Base-by-base conservation (phyloP, 2,888 invertebrate genomes). In the Deilephila elpenor region DNA sequence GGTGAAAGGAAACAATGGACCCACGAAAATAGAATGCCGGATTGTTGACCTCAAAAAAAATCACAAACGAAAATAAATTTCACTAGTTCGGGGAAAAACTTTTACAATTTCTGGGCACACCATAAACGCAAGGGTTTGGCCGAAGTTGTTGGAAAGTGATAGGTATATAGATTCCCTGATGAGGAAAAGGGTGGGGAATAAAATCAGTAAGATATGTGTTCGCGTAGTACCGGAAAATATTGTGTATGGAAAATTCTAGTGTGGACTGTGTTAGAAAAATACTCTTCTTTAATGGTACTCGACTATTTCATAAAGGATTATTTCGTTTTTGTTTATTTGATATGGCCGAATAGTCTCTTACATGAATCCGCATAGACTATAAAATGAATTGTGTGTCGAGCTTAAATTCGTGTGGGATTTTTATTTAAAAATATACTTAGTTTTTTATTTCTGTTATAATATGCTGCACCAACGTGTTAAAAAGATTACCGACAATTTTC, bases 51-150 rank as follows among this genome's bases (percentile, higher is more conserved):
- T 75, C 59, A 72, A 77, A 76, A 74, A 78, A 75, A 71, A 64
- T 70, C 25, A 75, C 78, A 77, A 80, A 78, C 73, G 80, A 78
- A 81, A 85, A 83, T 82, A 84, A 84, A 83, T 84, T 79, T 80
- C 80, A 78, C 75, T 74, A 80, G 76, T 77, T 78, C 75, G 72
- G 56, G 78, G 77, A 75, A 80, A 75, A 44, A 79, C 80, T 81
- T 85, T 84, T 79, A 84, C 83, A 82, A 82, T 85, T 84, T 81
- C 77, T 74, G 81, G 79, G 78, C 80, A 25, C 77, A 82, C 83
- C 83, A 83, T 85, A 83, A 85, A 84, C 83, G 83, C 59, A 44
- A 75, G 73, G 77, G 77, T 73, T 78, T 77, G 76, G 79, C 77
- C 80, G 81, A 79, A 76, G 78, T 81, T 80, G 80, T 82, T 79